phyloP scores from a whole-genome alignment of 1,140 invertebrate genomes.

The Brachionus angularis region DNA sequence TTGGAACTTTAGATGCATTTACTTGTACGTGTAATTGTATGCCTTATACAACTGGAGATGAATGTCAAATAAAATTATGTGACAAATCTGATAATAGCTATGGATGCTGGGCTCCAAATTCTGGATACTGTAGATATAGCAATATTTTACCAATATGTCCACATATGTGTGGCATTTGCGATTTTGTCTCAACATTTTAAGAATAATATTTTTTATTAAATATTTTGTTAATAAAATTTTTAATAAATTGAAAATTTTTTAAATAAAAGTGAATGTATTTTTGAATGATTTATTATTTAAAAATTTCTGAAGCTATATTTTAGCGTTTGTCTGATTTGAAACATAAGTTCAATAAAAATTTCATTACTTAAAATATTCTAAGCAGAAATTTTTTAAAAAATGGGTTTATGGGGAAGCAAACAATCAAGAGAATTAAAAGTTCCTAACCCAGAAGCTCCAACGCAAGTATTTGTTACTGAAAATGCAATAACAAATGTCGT shows the following conservation, averaged over 20 bases:
- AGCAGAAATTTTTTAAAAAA: not conserved
- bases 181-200: too few species aligned
- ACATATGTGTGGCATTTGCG: conserved; percentile 28
- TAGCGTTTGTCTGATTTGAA: conserved; percentile 40
- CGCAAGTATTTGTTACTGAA: conserved; percentile 34
- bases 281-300: too few species aligned
- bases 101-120: not conserved
- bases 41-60: conserved; percentile 3
- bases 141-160: conserved; percentile 23
- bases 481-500: conserved; percentile 35
- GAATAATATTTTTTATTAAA: too few species aligned
- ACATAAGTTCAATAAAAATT: too few species aligned
- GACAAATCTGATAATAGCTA: conserved; percentile 22
- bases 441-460: not conserved
- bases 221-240: not conserved
- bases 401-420: conserved; percentile 44
- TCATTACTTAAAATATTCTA: not conserved
- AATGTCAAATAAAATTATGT: conserved; percentile 12
- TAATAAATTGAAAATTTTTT: not conserved
- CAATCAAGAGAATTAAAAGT: conserved; percentile 18
- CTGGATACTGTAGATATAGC: not conserved
- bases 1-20: not conserved
- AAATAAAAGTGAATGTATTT: too few species aligned
- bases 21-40: conserved; percentile 28
- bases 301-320: not conserved